phyloP scores from a whole-genome alignment of 2,797 vertebrate genomes.

The Acrossocheilus fasciatus region DNA sequence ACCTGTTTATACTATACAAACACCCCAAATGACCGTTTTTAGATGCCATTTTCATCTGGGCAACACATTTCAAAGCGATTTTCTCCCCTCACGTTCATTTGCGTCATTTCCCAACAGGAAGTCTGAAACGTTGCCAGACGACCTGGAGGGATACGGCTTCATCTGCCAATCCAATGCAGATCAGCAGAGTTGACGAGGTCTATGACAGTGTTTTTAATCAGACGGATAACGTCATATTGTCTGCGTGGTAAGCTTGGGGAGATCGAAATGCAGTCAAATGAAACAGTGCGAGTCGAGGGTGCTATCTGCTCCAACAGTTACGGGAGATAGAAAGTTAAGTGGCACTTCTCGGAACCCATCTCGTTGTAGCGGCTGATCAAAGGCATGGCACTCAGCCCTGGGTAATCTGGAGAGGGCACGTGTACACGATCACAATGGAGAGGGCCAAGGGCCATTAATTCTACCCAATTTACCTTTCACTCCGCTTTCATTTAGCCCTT shows the following conservation, averaged over 20 bases:
- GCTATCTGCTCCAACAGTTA: conserved; percentile 67
- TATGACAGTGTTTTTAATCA: conserved; percentile 60
- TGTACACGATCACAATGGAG: conserved; percentile 70
- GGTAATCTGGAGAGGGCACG: conserved; percentile 70
- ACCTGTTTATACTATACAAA: conserved; percentile 10
- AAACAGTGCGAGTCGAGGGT: conserved; percentile 63
- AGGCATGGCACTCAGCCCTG: conserved; percentile 76
- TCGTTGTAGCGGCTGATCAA: conserved; percentile 79
- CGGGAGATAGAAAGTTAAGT: conserved; percentile 72
- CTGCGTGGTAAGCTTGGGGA: conserved; percentile 74
- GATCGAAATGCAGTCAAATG: conserved; percentile 80
- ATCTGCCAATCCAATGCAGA: conserved; percentile 43
- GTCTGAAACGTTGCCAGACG: conserved; percentile 18
- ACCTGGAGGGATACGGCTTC: background rate
- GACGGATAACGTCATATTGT: conserved; percentile 64
- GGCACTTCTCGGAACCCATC: conserved; percentile 75
- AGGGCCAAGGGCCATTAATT: conserved; percentile 83
- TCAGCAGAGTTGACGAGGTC: conserved; percentile 61
- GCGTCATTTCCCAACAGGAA: conserved; percentile 26
- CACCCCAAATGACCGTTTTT: background rate
- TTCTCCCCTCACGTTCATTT: background rate
- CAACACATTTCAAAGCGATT: background rate
- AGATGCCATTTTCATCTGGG: conserved; percentile 2
- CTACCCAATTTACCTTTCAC: conserved; percentile 85
- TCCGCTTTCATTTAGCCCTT: conserved; percentile 82